Evolutionary conservation across 2,113 vertebrate species (phyloP).

Genomic region (Pedetes capensis): DNA sequence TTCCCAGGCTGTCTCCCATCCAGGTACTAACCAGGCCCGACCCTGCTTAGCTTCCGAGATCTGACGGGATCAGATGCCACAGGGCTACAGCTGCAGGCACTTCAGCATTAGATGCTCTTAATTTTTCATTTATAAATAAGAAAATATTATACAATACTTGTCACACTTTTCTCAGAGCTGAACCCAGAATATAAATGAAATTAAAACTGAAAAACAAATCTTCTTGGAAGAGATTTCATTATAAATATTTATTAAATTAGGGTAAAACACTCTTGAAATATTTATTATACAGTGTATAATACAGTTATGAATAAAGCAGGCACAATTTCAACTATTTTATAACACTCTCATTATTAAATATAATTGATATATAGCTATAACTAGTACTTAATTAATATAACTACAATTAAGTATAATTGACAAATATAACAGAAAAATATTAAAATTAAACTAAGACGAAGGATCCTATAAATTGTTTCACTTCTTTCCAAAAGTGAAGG

Average conservation of each 20-base stretch:
- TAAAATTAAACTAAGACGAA: neutral
- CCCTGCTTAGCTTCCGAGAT: too few relatives aligned
- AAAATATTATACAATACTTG: neutral
- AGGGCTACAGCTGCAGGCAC: too few relatives aligned
- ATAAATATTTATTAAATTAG: slow-evolving; percentile 59
- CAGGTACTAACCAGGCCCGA: too few relatives aligned
- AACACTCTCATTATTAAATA: neutral
- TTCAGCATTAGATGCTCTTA: neutral
- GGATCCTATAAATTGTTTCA: neutral
- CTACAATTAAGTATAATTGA: neutral
- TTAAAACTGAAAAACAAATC: slow-evolving; percentile 38
- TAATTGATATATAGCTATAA: neutral
- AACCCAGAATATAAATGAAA: slow-evolving; percentile 41
- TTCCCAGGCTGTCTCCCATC: too few relatives aligned
- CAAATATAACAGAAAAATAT: neutral
- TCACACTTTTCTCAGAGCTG: neutral
- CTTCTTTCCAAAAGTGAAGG: neutral
- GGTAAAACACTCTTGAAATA: slow-evolving; percentile 27
- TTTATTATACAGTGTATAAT: slow-evolving; percentile 40
- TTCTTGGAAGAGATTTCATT: slow-evolving; percentile 34
- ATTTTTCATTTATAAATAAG: slow-evolving; percentile 39
- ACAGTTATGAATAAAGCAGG: slow-evolving; percentile 9
- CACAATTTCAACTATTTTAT: slow-evolving; percentile 38
- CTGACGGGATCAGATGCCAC: too few relatives aligned
- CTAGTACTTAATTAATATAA: slow-evolving; percentile 30